phyloP scores from a whole-genome alignment of 2,113 vertebrate genomes.

The Circaetus gallicus region DNA sequence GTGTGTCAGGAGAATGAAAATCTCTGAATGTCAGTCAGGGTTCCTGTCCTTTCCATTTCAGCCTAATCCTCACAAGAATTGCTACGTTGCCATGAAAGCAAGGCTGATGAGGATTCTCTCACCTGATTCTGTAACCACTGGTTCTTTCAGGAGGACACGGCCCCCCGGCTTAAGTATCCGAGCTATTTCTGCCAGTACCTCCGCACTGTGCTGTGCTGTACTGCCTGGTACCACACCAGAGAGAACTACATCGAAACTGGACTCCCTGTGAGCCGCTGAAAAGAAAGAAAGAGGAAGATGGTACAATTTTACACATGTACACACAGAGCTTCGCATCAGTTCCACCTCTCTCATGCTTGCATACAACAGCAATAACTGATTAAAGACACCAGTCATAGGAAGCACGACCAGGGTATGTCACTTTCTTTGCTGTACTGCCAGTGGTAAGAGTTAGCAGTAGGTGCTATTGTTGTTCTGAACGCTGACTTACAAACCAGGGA shows the following conservation, averaged over 20 bases:
- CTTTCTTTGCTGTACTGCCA: background rate
- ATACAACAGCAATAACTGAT: background rate
- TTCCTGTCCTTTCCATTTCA: background rate
- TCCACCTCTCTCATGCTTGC: background rate
- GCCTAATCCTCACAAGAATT: background rate
- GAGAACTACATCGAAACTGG: constrained; percentile 84
- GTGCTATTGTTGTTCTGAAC: accelerated
- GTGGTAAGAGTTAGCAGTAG: background rate
- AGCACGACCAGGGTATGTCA: accelerated
- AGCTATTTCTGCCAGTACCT: constrained; percentile 85
- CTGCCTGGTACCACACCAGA: constrained; percentile 81
- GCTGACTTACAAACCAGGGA: background rate
- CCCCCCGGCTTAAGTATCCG: constrained; percentile 88
- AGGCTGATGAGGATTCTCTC: background rate
- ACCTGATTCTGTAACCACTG: constrained; percentile 73
- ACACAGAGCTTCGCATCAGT: background rate
- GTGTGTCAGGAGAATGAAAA: background rate
- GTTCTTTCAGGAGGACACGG: constrained; percentile 83
- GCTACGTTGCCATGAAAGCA: background rate
- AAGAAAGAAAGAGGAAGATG: background rate
- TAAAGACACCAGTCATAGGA: background rate
- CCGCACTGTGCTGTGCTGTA: constrained; percentile 73
- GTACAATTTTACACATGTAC: background rate
- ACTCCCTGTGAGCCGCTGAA: constrained; percentile 83
- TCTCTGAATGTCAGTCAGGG: accelerated